Evolutionary conservation across 2,113 vertebrate genomes (phyloP), one percentile per base, ranked within the genome.

Genomic region (Arenaria interpres): DNA sequence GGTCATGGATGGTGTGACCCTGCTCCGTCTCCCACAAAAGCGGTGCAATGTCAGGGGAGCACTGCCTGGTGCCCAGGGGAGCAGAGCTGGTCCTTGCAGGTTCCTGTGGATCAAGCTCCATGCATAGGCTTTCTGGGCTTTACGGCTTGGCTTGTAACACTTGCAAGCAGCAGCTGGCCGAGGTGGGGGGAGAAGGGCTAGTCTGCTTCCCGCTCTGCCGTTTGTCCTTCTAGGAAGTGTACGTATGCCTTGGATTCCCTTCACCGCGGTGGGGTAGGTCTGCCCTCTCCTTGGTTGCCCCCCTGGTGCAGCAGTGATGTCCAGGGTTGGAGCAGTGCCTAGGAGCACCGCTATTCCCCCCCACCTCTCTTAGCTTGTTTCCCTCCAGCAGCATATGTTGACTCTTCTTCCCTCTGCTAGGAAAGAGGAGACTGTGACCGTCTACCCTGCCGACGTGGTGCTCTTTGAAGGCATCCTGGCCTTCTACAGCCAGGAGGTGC

Each of bases 381-480:
- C 7, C 5, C 12, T 13, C 7, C 48, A n/a, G 14, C 22, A 22
- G 53, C 63, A 15, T 56, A 8, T 57, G 83, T 6, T 96, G 71
- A 95, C 85, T 59, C 74, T 94, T 51, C 45, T 91, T 81, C 33
- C 37, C 35, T 62, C 24, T 35, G 21, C 33, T 97, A 99, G 99
- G 98, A 99, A 99, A 95, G 99, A 99, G 88, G 99, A 99, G 98
- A 98, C 99, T 9, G 98, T 99, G 73, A 99, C 98, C 0, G 98
- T 99, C 50, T 99, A 99, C 96, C 99, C 99, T 1, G 99, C 99
- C 0, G 99, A 99, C 1, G 99, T 99, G 96, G 99, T 99, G 91
- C 98, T 99, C 75, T 99, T 99, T 1, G 99, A 99, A 92, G 99
- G 99, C 62, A 99, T 99, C 90, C 98, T 99, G 96, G 99, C 99